Base-by-base conservation (phyloP, 2,888 invertebrate genomes). In the Lysandra coridon region DNA sequence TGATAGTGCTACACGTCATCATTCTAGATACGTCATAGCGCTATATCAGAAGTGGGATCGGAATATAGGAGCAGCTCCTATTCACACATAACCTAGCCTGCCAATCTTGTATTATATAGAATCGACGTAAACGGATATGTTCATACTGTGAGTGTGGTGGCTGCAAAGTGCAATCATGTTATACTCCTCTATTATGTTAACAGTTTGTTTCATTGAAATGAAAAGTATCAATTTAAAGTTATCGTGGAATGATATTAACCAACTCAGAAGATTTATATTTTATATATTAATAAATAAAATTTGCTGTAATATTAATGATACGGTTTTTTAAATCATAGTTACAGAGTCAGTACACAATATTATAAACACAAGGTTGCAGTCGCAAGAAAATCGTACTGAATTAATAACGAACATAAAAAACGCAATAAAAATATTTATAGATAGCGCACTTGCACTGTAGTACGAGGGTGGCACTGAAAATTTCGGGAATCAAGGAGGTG, bases 1-100 rank as follows among this genome's bases (percentile, higher is more conserved):
- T 10, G 74, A 5, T 74, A 74, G 7, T 74, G 57, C 76, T 76
- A 76, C 17, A 76, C 30, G 76, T 76, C 57, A 53, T 33, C 17
- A n/a, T 6, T 44, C 4, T 40, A 37, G 6, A n/a, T 23, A 62
- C 7, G 62, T 62, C 23, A 23, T 62, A 62, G n/a, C 5, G 17
- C 4, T 17, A 23, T 62, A n/a, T 14, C 62, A 23, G 64, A 69
- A 30, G 30, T 69, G 10, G 23, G 62, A 10, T 62, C 2, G 23
- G 62, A 62, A 2, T 3, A 69, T 69, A 69, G 14, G 1, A 69
- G 69, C 33, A 14, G 69, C 33, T 64, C 30, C 64, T 69, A 69
- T 69, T 69, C 69, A 69, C 14, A 69, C 69, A 17, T 69, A 69
- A 37, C 69, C 33, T 33, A 69, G 33, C 69, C 69, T 69, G 69